Conservation (phyloP, 2,797 vertebrate genomes). For the Odontamblyopus rebecca region DNA sequence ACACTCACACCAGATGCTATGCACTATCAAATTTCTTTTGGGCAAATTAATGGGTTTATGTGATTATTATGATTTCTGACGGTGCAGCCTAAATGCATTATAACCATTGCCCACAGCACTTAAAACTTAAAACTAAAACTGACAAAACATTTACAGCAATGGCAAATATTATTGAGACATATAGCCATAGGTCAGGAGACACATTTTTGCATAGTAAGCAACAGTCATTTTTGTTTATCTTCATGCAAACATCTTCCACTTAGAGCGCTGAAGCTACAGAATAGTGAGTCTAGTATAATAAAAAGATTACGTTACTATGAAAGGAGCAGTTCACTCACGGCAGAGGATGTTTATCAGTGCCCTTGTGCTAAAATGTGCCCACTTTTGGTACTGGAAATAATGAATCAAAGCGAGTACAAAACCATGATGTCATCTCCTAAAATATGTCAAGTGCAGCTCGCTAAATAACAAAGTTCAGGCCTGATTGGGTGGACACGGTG, state of each 20-base stretch:
- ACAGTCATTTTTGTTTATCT: not conserved
- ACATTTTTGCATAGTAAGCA: constrained; percentile 12
- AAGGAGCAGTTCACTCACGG: not conserved
- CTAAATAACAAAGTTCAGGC: constrained; percentile 29
- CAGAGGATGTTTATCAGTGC: not conserved
- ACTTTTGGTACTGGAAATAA: constrained; percentile 24
- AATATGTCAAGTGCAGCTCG: constrained; percentile 44
- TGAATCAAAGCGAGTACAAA: constrained; percentile 39
- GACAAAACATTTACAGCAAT: not conserved
- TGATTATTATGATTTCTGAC: not conserved
- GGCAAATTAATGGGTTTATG: not conserved
- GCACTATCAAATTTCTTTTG: not conserved
- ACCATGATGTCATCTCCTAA: constrained; percentile 69
- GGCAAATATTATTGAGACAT: not conserved
- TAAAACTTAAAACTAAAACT: not conserved
- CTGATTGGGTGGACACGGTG: not conserved
- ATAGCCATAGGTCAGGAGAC: not conserved
- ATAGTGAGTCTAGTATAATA: not conserved
- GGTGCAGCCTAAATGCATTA: not conserved
- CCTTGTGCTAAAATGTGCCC: constrained; percentile 15
- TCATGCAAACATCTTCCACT: not conserved
- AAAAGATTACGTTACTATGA: constrained; percentile 8
- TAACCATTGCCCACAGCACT: not conserved
- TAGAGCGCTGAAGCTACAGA: not conserved
- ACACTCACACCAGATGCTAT: not conserved